Conservation (phyloP, 2,797 vertebrate genomes). For the Caiman crocodilus region DNA sequence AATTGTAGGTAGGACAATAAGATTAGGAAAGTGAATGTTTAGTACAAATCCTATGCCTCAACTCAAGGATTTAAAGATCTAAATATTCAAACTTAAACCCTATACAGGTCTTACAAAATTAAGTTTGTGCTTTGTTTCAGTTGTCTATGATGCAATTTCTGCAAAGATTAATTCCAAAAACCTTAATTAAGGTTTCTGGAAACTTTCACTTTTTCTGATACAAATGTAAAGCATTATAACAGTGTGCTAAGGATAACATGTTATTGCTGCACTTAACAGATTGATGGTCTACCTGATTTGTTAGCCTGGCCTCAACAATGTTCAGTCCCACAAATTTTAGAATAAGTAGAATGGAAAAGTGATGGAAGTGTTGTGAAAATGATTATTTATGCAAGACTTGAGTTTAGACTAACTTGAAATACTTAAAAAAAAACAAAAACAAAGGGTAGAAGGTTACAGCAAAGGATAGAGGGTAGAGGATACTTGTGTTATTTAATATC, state of each 20-base stretch:
- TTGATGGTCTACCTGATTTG: accelerated
- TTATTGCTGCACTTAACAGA: not conserved
- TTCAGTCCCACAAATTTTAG: not conserved
- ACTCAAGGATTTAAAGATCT: not conserved
- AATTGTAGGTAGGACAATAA: accelerated
- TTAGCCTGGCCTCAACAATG: not conserved
- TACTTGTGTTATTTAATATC: too few species aligned
- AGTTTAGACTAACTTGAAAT: not conserved
- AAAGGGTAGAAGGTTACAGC: too few species aligned
- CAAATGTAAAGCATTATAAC: not conserved
- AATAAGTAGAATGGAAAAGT: not conserved
- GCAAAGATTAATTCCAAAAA: not conserved
- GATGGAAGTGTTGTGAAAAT: not conserved
- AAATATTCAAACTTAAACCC: not conserved
- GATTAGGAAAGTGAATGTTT: not conserved
- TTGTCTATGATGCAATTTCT: not conserved
- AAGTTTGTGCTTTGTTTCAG: not conserved
- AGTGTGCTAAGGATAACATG: not conserved
- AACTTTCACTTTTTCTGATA: not conserved
- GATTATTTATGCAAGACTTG: not conserved
- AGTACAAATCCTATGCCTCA: accelerated
- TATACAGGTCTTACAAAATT: accelerated
- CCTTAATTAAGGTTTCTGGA: not conserved
- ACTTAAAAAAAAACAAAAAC: too few species aligned
- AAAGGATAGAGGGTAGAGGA: too few species aligned